Percentiles rank a stretch among this genome's conserved stretches.
These are phyloP conservation scores for Sebastes glaucus DNA, from an alignment of 2,797 vertebrate species.

Conservation along the genomic window DNA sequence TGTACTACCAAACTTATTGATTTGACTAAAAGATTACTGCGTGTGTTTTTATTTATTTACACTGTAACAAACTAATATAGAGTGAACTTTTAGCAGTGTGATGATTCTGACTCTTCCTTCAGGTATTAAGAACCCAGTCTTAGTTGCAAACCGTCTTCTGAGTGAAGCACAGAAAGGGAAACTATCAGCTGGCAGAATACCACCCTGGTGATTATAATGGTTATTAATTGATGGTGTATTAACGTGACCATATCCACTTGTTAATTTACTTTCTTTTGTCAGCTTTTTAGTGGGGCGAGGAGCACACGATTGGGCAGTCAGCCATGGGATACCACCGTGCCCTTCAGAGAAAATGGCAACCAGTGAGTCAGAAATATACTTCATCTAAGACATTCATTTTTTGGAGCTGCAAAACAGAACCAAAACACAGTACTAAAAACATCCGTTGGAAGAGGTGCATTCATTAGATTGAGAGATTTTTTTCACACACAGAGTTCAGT, in stretches of 20 bases:
- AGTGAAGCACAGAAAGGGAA: constrained; percentile 99
- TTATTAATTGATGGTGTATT: constrained; percentile 8
- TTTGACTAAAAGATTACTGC: not conserved
- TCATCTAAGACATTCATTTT: not conserved
- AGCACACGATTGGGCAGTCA: constrained; percentile 95
- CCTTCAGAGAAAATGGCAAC: constrained; percentile 96
- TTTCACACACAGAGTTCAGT: constrained; percentile 91
- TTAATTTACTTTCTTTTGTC: constrained; percentile 54
- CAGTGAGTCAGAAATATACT: constrained; percentile 84
- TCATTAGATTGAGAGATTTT: not conserved
- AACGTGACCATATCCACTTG: not conserved
- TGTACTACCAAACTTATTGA: not conserved
- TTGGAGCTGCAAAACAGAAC: not conserved
- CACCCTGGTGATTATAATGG: constrained; percentile 91
- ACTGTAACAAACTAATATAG: not conserved
- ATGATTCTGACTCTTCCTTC: constrained; percentile 37
- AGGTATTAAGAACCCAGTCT: constrained; percentile 99
- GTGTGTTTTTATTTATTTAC: not conserved
- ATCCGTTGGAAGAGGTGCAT: not conserved
- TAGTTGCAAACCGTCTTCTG: constrained; percentile 95
- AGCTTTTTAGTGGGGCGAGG: constrained; percentile 98
- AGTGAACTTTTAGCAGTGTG: constrained; percentile 10
- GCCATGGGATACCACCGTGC: constrained; percentile 95
- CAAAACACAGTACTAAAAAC: not conserved
- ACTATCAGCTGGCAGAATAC: constrained; percentile 97